These are phyloP conservation scores for Potamilus streckersoni DNA, from an alignment of 1,140 invertebrate genomes.

Conservation along the genomic window DNA sequence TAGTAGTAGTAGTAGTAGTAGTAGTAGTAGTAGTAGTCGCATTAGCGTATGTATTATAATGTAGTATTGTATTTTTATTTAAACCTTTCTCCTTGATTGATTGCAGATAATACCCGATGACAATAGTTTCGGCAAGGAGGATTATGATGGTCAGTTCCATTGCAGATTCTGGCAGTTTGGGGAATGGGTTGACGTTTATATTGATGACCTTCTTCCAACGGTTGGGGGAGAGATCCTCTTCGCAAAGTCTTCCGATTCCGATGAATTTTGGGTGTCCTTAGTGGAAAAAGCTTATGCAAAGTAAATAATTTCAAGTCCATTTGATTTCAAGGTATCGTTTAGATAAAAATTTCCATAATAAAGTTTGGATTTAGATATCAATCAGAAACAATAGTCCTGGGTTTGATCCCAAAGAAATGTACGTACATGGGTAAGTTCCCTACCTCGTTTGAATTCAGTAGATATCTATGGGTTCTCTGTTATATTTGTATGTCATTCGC, in stretches of 20 bases:
- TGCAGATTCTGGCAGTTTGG: conserved; percentile 71
- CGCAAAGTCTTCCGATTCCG: conserved; percentile 62
- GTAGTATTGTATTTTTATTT: not conserved
- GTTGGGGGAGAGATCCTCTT: conserved; percentile 66
- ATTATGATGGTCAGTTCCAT: conserved; percentile 67
- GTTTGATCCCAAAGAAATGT: no score
- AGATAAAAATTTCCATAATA: no score
- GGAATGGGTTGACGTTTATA: conserved; percentile 68
- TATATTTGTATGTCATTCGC: no score
- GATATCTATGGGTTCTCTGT: no score
- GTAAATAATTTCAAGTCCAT: conserved; percentile 37
- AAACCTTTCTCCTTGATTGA: not conserved
- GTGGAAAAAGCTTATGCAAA: conserved; percentile 72
- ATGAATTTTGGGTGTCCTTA: conserved; percentile 71
- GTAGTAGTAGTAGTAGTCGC: not conserved
- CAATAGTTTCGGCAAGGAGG: conserved; percentile 41
- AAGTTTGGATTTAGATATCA: no score
- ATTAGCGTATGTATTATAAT: not conserved
- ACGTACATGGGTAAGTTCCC: no score
- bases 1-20: not conserved
- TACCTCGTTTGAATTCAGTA: no score
- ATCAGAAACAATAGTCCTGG: no score
- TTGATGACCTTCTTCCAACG: conserved; percentile 70
- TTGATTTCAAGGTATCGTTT: no score
- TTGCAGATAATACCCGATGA: conserved; percentile 56